phyloP scores from a whole-genome alignment of 2,113 vertebrate genomes.

The Puma concolor region DNA sequence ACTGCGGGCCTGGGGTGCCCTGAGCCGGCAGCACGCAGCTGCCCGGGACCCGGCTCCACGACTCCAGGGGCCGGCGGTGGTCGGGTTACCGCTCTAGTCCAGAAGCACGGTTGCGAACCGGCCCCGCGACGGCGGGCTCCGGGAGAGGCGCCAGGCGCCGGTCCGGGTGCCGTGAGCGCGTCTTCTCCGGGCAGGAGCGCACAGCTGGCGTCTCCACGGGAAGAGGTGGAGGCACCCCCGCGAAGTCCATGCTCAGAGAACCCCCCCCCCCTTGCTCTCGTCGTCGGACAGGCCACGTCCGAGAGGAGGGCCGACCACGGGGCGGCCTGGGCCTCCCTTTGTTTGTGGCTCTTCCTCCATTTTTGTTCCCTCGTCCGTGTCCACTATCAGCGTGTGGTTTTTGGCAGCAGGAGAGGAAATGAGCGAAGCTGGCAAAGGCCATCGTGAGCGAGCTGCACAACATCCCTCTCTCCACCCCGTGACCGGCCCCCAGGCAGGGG shows the following conservation, averaged over 20 bases:
- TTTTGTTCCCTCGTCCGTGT: slow-evolving; percentile 77
- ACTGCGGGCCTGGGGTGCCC: accelerated
- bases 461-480: slow-evolving; percentile 79
- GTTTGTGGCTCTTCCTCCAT: slow-evolving; percentile 80
- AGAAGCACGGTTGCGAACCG: neutral
- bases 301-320: too few relatives aligned
- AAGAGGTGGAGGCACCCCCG: accelerated
- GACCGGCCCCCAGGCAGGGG: slow-evolving; percentile 81
- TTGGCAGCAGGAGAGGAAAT: slow-evolving; percentile 94
- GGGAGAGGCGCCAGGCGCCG: neutral
- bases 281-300: neutral
- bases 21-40: neutral
- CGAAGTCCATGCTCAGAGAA: neutral
- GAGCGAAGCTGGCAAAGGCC: slow-evolving; percentile 88
- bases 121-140: neutral
- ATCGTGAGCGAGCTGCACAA: slow-evolving; percentile 77
- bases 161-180: accelerated
- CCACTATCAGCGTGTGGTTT: slow-evolving; percentile 90
- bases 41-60: neutral
- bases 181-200: neutral
- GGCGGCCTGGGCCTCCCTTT: neutral
- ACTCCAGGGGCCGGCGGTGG: accelerated
- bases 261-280: neutral
- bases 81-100: neutral
- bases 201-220: neutral